Evolutionary conservation across 2,113 vertebrate genomes (phyloP).

Genomic region (Marmota monax): DNA sequence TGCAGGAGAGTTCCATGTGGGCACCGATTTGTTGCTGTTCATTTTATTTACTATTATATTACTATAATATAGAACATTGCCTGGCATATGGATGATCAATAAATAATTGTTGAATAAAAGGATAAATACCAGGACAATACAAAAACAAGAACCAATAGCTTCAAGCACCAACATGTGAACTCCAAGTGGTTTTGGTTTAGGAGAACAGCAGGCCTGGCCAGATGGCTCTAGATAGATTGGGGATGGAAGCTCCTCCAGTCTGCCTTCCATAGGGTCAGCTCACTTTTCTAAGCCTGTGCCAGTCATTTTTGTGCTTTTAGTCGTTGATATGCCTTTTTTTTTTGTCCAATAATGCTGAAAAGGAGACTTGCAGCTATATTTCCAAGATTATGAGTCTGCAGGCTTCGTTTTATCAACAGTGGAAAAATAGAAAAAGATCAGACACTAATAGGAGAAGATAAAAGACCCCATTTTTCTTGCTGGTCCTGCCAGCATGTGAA

Average conservation of each 20-base stretch:
- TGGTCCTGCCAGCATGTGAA: background rate
- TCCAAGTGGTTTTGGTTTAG: background rate
- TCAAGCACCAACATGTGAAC: background rate
- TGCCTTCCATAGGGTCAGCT: background rate
- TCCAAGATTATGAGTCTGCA: background rate
- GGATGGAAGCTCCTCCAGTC: background rate
- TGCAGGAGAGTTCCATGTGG: background rate
- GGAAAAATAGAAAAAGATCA: background rate
- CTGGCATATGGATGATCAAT: background rate
- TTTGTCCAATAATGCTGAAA: background rate
- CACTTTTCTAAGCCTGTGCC: background rate
- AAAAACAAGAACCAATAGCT: background rate
- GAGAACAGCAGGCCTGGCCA: background rate
- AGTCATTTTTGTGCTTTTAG: background rate
- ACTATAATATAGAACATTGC: background rate
- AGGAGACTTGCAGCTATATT: background rate
- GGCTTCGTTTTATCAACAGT: background rate
- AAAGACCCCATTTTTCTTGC: background rate
- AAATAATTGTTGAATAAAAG: constrained; percentile 25
- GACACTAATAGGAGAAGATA: background rate
- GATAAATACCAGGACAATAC: background rate
- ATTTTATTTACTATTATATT: background rate
- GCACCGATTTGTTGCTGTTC: background rate
- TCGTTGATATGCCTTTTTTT: background rate
- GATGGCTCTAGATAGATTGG: background rate